Evolutionary conservation across 1,140 invertebrate species (phyloP).

Genomic region (Megathymus violae): DNA sequence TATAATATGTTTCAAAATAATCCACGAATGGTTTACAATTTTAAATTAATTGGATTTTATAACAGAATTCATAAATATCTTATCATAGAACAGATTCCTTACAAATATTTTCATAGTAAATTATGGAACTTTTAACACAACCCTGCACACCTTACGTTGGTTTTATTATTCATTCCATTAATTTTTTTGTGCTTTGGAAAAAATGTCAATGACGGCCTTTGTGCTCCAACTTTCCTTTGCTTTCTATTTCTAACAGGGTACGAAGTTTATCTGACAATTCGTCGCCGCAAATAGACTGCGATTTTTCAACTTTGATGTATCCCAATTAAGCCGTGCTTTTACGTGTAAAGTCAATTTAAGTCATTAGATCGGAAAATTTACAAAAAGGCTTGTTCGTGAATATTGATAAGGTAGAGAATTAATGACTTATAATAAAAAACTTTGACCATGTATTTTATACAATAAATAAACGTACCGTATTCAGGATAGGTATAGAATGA

Average conservation of each 20-base stretch:
- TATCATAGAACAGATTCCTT: no score
- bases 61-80: no score
- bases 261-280: constrained; percentile 71
- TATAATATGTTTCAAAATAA: no score
- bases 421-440: neutral
- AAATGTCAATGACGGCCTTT: constrained; percentile 71
- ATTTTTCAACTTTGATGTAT: constrained; percentile 73
- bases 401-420: constrained; percentile 46
- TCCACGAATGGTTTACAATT: no score
- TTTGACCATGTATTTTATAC: no score
- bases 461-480: no score
- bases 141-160: no score
- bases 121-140: no score
- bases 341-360: constrained; percentile 42
- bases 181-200: constrained; percentile 71
- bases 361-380: constrained; percentile 39
- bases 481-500: no score
- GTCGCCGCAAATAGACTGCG: constrained; percentile 61
- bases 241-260: constrained; percentile 67
- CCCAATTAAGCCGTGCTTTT: constrained; percentile 57
- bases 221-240: constrained; percentile 74
- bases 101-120: no score
- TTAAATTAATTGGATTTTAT: no score
- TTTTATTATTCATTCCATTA: constrained; percentile 74
- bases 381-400: constrained; percentile 45